Conservation (phyloP, 2,888 invertebrate genomes). For the Torymus texanus region DNA sequence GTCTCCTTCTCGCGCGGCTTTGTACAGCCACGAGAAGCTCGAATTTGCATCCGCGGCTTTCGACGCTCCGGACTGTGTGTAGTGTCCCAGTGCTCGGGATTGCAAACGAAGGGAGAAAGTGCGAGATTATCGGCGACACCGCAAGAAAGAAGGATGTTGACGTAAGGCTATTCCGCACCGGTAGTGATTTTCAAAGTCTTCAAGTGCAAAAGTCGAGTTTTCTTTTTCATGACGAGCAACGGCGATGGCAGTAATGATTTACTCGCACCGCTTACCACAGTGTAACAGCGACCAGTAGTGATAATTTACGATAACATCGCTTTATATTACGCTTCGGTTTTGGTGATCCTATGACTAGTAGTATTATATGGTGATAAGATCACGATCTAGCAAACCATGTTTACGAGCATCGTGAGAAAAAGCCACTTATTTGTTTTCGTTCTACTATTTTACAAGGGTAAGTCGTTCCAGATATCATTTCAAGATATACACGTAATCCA, state of each 20-base stretch:
- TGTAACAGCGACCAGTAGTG: conserved; percentile 8
- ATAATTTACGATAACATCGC: background rate
- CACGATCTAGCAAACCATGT: conserved; percentile 33
- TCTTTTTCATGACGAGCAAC: background rate
- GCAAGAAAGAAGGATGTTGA: no score
- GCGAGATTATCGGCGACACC: no score
- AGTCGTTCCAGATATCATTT: background rate
- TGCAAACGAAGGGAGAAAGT: no score
- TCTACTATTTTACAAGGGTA: conserved; percentile 50
- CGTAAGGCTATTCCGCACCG: no score
- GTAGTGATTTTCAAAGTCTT: no score
- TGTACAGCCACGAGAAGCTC: no score
- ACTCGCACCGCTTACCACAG: background rate
- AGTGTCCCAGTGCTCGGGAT: no score
- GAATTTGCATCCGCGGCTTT: no score
- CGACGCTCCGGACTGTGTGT: no score
- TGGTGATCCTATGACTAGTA: conserved; percentile 40
- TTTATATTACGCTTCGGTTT: background rate
- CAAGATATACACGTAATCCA: no score
- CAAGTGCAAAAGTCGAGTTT: background rate
- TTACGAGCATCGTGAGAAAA: conserved; percentile 30
- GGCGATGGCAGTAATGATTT: conserved; percentile 6
- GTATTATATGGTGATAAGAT: conserved; percentile 38
- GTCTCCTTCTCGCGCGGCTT: no score
- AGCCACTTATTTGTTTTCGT: conserved; percentile 38